Percentiles rank a stretch among this genome's conserved stretches.
Evolutionary conservation across 2,113 vertebrate genomes (phyloP).

Genomic region (Trogon melanurus): DNA sequence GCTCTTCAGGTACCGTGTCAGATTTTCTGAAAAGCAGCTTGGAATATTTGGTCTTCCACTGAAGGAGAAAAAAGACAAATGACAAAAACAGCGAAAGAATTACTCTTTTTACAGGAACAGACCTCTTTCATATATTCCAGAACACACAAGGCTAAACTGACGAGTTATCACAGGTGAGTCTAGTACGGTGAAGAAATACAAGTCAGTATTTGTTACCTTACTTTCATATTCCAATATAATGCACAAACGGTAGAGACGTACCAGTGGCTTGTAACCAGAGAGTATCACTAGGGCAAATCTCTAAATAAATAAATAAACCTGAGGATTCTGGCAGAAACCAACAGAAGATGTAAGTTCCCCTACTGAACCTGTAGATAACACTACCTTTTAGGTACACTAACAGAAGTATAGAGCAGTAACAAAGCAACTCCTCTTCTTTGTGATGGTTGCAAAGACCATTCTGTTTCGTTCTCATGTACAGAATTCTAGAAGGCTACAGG

Average conservation of each 20-base stretch:
- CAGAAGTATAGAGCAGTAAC: neutral
- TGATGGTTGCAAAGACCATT: neutral
- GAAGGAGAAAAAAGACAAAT: neutral
- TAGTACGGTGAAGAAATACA: neutral
- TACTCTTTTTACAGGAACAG: neutral
- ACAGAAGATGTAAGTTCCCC: neutral
- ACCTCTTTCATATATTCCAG: neutral
- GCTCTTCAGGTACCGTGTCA: constrained; percentile 77
- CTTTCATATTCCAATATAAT: neutral
- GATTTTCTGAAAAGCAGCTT: constrained; percentile 86
- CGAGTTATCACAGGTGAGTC: neutral
- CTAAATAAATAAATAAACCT: neutral
- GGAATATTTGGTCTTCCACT: constrained; percentile 93
- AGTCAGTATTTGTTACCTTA: neutral
- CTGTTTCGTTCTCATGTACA: neutral
- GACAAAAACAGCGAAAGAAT: neutral
- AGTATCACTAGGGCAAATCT: neutral
- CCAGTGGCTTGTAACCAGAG: neutral
- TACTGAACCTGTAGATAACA: neutral
- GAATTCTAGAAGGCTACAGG: neutral
- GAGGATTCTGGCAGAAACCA: neutral
- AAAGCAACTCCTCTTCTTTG: neutral
- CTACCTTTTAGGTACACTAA: neutral
- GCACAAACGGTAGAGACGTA: neutral
- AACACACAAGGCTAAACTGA: neutral